Conservation (phyloP, 1,140 invertebrate genomes). For the Bacillus rossius region DNA sequence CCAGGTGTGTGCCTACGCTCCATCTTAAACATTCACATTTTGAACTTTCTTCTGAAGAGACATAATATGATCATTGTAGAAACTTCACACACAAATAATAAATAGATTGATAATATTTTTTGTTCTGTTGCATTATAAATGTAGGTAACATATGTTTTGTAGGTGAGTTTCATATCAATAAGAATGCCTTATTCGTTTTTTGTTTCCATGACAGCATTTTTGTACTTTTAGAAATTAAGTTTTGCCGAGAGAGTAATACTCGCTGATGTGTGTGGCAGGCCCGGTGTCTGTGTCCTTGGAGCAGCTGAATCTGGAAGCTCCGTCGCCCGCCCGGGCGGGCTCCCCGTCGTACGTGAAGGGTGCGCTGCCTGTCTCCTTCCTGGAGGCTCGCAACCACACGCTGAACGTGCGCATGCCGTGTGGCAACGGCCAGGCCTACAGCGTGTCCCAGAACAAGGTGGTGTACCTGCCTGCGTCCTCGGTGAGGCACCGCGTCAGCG, state of each 20-base stretch:
- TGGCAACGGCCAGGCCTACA: conserved; percentile 77
- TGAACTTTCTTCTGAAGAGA: background rate
- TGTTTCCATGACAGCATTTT: too few species aligned
- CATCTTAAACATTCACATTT: background rate
- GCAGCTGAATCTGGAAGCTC: conserved; percentile 41
- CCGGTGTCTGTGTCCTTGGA: conserved; percentile 46
- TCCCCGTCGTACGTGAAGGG: background rate
- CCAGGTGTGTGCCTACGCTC: conserved; percentile 32
- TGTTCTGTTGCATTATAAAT: conserved; percentile 4
- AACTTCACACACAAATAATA: background rate
- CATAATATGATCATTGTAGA: conserved; percentile 4
- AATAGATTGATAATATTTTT: too few species aligned
- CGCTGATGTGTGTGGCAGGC: conserved; percentile 35
- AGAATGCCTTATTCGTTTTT: too few species aligned
- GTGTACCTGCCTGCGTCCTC: conserved; percentile 58
- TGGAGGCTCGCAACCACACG: conserved; percentile 49
- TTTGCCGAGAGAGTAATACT: too few species aligned
- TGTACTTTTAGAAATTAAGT: too few species aligned
- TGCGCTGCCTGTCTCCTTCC: conserved; percentile 10
- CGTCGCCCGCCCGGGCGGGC: conserved; percentile 2
- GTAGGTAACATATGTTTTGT: too few species aligned
- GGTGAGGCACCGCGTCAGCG: conserved; percentile 57
- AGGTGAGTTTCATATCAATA: too few species aligned
- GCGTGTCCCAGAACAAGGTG: conserved; percentile 84
- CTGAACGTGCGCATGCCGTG: conserved; percentile 72